Base-by-base conservation (phyloP, 1,140 invertebrate genomes). In the Macrosteles quadrilineatus region DNA sequence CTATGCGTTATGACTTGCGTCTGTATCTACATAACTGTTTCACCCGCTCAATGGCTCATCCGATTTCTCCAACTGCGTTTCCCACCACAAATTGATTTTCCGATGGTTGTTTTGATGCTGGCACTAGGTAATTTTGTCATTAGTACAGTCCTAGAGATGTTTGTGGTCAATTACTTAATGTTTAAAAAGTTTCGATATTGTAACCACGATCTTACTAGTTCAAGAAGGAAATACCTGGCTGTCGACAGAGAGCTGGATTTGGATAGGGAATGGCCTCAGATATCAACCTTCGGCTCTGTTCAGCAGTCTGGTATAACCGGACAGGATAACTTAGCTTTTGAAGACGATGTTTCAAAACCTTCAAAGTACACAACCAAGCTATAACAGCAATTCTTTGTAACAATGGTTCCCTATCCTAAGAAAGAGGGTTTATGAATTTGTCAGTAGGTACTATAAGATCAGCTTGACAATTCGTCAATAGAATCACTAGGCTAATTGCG, bases 11-110 rank as follows among this genome's bases (percentile, higher is more conserved):
- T 91, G 77, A 86, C 86, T 0, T 73, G 77, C 0, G 66, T 91
- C 21, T 90, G 90, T 67, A 68, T 85, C 0, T 93, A 92, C 73
- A 85, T 95, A 21, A 86, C 89, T 0, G 36, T 94, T 0, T 83
- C 84, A 70, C 92, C 93, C 0, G 83, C 85, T 4, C 62, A 84
- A 1, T 91, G 87, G 86, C 69, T 93, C 0, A 76, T 83, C 0
- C 72, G 80, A 1, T 80, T 85, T 45, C 81, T 95, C 1, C 83
- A 93, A 76, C 75, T 95, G 0, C 79, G 84, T 65, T 78, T 92
- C 76, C 91, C 92, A 0, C 87, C 87, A 2, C 79, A 82, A 45
- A 82, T 81, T 19, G 78, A 87, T 0, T 90, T 92, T 81, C 84
- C 87, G 11, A 79, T 87, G 19, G 80, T 86, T 17, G 80, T 93